Evolutionary conservation across 2,888 invertebrate species (phyloP).

Genomic region (Calameuta pallipes): DNA sequence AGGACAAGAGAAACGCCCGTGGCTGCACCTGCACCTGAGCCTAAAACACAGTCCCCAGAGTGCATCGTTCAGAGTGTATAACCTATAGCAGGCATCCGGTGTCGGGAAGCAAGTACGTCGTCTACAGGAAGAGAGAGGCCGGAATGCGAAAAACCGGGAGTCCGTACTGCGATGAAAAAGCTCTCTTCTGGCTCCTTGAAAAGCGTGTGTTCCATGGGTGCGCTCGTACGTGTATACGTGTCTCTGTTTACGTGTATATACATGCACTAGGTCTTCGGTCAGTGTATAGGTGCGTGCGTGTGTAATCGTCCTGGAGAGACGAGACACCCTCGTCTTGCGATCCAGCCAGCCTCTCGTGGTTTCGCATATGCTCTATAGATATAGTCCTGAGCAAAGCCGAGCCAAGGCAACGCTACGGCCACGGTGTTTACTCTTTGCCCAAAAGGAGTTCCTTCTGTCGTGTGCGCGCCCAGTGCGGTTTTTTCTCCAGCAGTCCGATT

Average conservation of each 20-base stretch:
- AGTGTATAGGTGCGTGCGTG: not conserved
- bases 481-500: not conserved
- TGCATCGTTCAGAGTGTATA: not conserved
- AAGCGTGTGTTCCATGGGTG: not conserved
- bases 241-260: not conserved
- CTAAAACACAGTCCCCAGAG: not conserved
- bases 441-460: not conserved
- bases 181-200: not conserved
- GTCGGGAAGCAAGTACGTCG: not conserved
- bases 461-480: not conserved
- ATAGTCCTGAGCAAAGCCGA: not conserved
- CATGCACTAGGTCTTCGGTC: not conserved
- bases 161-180: not conserved
- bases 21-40: conserved; percentile 36
- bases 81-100: not conserved
- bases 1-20: conserved; percentile 23
- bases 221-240: not conserved
- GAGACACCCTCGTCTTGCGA: not conserved
- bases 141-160: not conserved
- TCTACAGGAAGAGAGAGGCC: not conserved
- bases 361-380: not conserved
- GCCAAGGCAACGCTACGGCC: not conserved
- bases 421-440: not conserved
- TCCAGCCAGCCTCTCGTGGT: not conserved
- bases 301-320: not conserved